A percentile compares a stretch with the other conserved stretches of the same genome.
Evolutionary conservation across 2,888 invertebrate genomes (phyloP).

Genomic region (Aphodius granarius): DNA sequence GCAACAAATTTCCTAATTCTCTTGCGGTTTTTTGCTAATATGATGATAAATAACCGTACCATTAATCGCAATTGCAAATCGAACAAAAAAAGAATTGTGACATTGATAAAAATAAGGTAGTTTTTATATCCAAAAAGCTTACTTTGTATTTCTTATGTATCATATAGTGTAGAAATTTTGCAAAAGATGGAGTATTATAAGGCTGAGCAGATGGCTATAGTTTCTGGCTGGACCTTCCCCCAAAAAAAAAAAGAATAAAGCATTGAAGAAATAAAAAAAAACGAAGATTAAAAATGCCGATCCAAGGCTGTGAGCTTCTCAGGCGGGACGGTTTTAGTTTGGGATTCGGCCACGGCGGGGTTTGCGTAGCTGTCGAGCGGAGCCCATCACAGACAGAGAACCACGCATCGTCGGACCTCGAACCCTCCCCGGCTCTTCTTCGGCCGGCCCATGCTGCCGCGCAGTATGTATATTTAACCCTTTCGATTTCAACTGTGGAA

Average conservation of each 20-base stretch:
- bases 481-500: constrained; percentile 7
- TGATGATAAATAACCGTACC: too few species aligned
- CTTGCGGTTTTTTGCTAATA: too few species aligned
- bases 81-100: too few species aligned
- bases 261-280: background rate
- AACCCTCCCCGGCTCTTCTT: background rate
- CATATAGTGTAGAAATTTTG: background rate
- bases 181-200: background rate
- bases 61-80: too few species aligned
- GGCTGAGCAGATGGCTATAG: background rate
- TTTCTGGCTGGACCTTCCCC: background rate
- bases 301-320: background rate
- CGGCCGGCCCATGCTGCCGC: background rate
- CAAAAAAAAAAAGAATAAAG: background rate
- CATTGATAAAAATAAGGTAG: too few species aligned
- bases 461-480: background rate
- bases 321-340: background rate
- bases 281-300: background rate
- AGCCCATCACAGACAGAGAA: background rate
- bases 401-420: background rate
- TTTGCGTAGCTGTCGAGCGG: background rate
- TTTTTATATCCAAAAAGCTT: too few species aligned
- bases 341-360: background rate
- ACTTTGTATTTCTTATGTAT: too few species aligned
- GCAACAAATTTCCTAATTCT: too few species aligned